Base-by-base conservation (phyloP, 53 echinoderm and acorn worm species). In the Henricia sp. region DNA sequence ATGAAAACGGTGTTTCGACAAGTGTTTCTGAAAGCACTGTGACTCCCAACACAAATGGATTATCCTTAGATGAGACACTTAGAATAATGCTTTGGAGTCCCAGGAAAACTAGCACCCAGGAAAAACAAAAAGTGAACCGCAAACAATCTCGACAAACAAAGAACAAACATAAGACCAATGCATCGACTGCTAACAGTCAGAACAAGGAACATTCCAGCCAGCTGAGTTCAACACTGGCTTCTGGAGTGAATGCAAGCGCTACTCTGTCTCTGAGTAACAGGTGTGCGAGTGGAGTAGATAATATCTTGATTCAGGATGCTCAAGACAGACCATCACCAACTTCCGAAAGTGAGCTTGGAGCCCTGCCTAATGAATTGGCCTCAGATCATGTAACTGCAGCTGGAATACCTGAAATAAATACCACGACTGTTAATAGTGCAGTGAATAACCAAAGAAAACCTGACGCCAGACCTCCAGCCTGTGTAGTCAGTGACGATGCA, bases 31-130 rank as follows among this genome's bases (percentile, higher is more conserved):
- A 76, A 25, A 40, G 59, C 24, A 42, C 76, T 19, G 59, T 11
- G 57, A 24, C 13, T 23, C 16, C 16, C 3, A 63, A 33, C 64
- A 80, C 80, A 46, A 48, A 46, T 23, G 36, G 36, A 6, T 6
- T 80, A 64, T 80, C 80, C 48, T 35, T 80, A 21, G 80, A 80
- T 80, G 80, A 64, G 41, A 80, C 80, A 44, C 30, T 80, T 5
- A 80, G 80, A 63, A 50, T 43, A 19, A 80, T 80, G 80, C 64
- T 80, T 17, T 64, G 46, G 34, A 80, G 58, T 13, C 80, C 80
- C 8, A 62, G 80, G 50, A 21, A 63, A 64, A 50, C 25, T 34
- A 13, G 32, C 35, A 20, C 65, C 33, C 42, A 33, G 17, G 65
- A 80, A 8, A 64, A 17, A 16, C 64, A 62, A 24, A 76, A 59